Conservation (phyloP, 2,888 invertebrate genomes). For the Ethmia dodecea region DNA sequence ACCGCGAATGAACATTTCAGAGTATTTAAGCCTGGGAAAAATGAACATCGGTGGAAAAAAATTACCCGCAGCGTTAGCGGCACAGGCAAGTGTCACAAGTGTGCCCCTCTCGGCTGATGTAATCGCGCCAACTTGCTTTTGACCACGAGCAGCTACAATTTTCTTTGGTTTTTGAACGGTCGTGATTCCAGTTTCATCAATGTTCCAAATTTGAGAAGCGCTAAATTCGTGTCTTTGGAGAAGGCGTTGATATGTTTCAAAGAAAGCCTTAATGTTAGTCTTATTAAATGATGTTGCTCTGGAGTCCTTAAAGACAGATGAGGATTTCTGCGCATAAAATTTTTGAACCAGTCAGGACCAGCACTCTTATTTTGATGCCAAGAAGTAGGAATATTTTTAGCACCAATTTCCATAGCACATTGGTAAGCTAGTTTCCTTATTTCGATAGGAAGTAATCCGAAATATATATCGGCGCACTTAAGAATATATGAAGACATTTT, state of each 20-base stretch:
- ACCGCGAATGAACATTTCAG: constrained; percentile 20
- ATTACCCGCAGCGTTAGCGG: constrained; percentile 16
- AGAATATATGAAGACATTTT: constrained; percentile 17
- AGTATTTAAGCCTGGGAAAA: constrained; percentile 26
- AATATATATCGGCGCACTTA: constrained; percentile 11
- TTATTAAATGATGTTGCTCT: constrained; percentile 16
- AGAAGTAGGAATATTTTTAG: constrained; percentile 5
- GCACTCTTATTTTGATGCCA: constrained; percentile 15
- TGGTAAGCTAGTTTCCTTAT: constrained; percentile 14
- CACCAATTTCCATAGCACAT: constrained; percentile 10
- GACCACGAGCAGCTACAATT: constrained; percentile 16
- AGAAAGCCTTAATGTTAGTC: constrained; percentile 16
- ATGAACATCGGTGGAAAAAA: constrained; percentile 16
- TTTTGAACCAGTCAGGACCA: constrained; percentile 13
- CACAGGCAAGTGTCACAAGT: constrained; percentile 14
- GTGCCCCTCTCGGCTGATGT: constrained; percentile 19
- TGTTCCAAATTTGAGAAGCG: constrained; percentile 22
- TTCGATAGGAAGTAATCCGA: constrained; percentile 12
- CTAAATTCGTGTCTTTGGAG: constrained; percentile 11
- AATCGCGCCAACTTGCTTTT: constrained; percentile 21
- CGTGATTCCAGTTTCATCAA: constrained; percentile 25
- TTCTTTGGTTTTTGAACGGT: constrained; percentile 24
- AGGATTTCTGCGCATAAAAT: constrained; percentile 15
- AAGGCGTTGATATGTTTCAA: constrained; percentile 12
- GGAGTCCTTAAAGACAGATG: constrained; percentile 14